phyloP scores from a whole-genome alignment of 2,888 invertebrate genomes.

The Adela reaumurella region DNA sequence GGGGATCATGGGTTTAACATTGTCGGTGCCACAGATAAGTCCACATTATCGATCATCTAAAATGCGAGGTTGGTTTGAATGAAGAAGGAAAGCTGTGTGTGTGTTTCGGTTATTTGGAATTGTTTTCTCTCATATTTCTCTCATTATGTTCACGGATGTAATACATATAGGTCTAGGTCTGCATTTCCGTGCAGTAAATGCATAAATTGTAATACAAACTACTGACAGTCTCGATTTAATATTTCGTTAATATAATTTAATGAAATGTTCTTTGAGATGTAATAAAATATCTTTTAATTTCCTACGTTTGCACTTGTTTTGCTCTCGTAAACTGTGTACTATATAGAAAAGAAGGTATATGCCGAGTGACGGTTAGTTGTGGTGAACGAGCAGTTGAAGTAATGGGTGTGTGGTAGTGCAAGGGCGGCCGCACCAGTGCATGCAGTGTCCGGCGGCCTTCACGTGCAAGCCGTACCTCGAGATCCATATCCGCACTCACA shows the following conservation, averaged over 20 bases:
- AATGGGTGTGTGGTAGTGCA: conserved; percentile 24
- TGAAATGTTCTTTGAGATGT: too few relatives aligned
- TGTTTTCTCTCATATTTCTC: not conserved
- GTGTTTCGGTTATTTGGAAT: not conserved
- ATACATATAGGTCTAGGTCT: too few relatives aligned
- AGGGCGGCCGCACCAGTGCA: conserved; percentile 55
- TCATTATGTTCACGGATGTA: too few relatives aligned
- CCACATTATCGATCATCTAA: not conserved
- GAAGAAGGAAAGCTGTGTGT: not conserved
- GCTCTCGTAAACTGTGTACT: too few relatives aligned
- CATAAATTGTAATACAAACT: too few relatives aligned
- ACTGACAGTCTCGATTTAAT: too few relatives aligned
- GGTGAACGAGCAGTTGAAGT: conserved; percentile 1
- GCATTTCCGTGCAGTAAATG: too few relatives aligned
- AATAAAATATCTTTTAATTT: too few relatives aligned
- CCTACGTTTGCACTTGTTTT: too few relatives aligned
- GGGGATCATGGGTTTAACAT: conserved; percentile 13
- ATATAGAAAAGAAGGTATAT: too few relatives aligned
- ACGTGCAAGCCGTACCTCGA: conserved; percentile 60
- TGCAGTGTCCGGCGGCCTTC: conserved; percentile 58
- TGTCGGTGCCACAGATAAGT: conserved; percentile 41
- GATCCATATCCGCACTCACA: conserved; percentile 62
- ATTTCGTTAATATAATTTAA: too few relatives aligned
- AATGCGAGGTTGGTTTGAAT: not conserved
- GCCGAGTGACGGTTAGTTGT: too few relatives aligned